phyloP scores from a whole-genome alignment of 2,113 vertebrate species.

The Scortum barcoo region DNA sequence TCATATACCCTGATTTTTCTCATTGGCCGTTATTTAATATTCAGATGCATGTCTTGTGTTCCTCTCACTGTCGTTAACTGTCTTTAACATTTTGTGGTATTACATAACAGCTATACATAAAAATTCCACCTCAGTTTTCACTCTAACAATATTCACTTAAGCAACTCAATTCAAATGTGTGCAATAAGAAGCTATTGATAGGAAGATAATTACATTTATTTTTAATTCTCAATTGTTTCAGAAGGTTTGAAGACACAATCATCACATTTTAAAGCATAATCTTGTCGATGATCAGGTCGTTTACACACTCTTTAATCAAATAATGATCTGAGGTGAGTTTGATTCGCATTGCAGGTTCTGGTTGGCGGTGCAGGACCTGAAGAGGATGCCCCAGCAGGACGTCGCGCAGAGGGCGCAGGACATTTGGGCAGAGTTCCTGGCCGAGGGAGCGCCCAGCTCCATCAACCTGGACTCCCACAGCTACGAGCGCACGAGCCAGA shows the following conservation, averaged over 20 bases:
- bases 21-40: too few relatives aligned
- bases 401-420: conserved; percentile 91
- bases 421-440: conserved; percentile 97
- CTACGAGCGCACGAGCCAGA: conserved; percentile 96
- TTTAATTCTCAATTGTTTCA: not conserved
- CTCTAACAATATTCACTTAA: not conserved
- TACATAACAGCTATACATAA: too few relatives aligned
- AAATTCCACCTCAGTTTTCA: too few relatives aligned
- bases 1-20: not conserved
- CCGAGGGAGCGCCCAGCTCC: conserved; percentile 95
- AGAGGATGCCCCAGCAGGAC: conserved; percentile 92
- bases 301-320: not conserved
- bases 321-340: not conserved
- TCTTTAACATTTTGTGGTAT: too few relatives aligned
- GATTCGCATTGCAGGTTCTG: conserved; percentile 87
- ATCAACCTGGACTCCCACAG: conserved; percentile 98
- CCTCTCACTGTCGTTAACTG: too few relatives aligned
- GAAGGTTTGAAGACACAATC: not conserved
- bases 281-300: not conserved
- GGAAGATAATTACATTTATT: not conserved
- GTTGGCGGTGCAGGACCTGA: conserved; percentile 95
- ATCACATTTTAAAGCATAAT: not conserved
- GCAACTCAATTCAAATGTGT: not conserved
- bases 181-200: not conserved
- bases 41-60: not conserved